Evolutionary conservation across 2,888 invertebrate species (phyloP).

Genomic region (Xylophagus ater): DNA sequence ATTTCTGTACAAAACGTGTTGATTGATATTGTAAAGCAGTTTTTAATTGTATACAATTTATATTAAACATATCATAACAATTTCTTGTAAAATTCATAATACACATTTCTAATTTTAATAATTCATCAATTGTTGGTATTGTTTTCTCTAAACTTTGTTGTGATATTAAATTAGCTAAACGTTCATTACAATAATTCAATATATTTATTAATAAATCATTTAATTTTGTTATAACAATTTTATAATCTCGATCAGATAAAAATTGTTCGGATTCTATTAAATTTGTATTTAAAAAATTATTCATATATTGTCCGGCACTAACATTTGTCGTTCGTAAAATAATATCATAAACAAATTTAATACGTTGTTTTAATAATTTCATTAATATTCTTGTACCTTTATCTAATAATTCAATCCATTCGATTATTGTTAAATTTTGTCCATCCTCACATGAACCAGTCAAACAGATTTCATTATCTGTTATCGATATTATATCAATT

Average conservation of each 20-base stretch:
- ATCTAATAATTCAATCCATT: conserved; percentile 58
- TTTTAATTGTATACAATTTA: conserved; percentile 65
- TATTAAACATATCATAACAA: conserved; percentile 64
- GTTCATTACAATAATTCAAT: conserved; percentile 85
- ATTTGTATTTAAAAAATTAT: conserved; percentile 46
- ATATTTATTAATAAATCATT: conserved; percentile 68
- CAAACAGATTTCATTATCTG: conserved; percentile 44
- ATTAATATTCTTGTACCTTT: conserved; percentile 54
- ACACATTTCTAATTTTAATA: conserved; percentile 61
- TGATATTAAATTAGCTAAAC: conserved; percentile 78
- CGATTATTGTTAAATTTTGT: conserved; percentile 50
- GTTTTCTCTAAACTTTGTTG: conserved; percentile 60
- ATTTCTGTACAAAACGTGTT: conserved; percentile 78
- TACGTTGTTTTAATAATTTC: conserved; percentile 55
- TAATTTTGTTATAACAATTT: conserved; percentile 56
- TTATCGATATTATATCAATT: conserved; percentile 58
- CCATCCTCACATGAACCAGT: conserved; percentile 42
- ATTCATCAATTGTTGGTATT: conserved; percentile 60
- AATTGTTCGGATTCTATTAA: conserved; percentile 55
- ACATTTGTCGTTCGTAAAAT: conserved; percentile 64
- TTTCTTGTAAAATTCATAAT: conserved; percentile 68
- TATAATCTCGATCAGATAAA: conserved; percentile 57
- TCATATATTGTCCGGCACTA: conserved; percentile 46
- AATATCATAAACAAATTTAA: conserved; percentile 61
- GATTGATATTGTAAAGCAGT: conserved; percentile 80